These are phyloP conservation scores for Drosophila murphyi DNA, from an alignment of 1,140 invertebrate species.

Conservation along the genomic window DNA sequence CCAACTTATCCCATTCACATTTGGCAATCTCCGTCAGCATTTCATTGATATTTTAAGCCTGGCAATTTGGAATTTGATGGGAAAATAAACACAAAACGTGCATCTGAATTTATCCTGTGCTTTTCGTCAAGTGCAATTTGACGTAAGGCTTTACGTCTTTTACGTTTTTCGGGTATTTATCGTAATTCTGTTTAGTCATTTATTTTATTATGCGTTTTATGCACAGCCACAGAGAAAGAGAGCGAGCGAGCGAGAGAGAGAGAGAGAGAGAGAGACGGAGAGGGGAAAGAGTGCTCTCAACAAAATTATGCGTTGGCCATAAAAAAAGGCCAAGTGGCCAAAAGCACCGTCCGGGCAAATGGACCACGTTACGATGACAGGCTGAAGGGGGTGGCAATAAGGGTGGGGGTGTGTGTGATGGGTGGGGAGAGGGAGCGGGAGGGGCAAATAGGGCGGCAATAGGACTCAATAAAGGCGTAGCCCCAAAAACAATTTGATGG, in stretches of 20 bases:
- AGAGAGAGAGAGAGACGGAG: not conserved
- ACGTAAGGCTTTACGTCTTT: not conserved
- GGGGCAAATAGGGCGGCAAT: not conserved
- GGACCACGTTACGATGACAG: conserved; percentile 24
- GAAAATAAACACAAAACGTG: conserved; percentile 21
- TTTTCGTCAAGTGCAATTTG: not conserved
- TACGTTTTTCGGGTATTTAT: conserved; percentile 49
- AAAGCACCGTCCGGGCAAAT: conserved; percentile 32
- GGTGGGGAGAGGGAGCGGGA: not conserved
- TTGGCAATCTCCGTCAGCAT: not conserved
- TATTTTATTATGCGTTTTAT: conserved; percentile 82
- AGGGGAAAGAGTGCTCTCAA: conserved; percentile 53
- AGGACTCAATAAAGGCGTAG: conserved; percentile 23
- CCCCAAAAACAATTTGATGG: conserved; percentile 60
- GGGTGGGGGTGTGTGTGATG: not conserved
- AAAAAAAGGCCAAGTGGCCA: conserved; percentile 66
- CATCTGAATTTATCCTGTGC: conserved; percentile 9
- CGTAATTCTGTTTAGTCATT: conserved; percentile 81
- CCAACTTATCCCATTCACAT: not conserved
- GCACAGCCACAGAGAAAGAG: conserved; percentile 21
- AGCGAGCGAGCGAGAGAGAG: not conserved
- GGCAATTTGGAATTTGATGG: conserved; percentile 17
- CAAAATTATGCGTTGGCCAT: conserved; percentile 76
- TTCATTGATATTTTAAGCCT: conserved; percentile 8
- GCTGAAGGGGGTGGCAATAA: not conserved